These are phyloP conservation scores for Proteles cristata DNA, from an alignment of 2,113 vertebrate genomes.

Conservation along the genomic window DNA sequence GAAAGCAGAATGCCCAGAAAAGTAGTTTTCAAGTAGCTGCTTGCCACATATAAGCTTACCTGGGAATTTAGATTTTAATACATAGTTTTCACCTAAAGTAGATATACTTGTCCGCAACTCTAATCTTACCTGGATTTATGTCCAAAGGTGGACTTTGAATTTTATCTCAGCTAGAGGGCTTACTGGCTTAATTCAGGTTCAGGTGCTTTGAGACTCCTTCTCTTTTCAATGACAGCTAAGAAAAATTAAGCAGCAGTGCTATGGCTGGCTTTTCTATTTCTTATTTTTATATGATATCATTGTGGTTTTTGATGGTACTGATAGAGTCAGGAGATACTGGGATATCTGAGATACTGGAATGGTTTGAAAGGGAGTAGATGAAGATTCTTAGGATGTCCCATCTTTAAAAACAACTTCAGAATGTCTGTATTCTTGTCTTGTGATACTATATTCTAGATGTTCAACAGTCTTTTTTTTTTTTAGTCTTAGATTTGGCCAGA, in stretches of 20 bases:
- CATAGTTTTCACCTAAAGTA: slow-evolving; percentile 53
- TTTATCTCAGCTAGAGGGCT: slow-evolving; percentile 30
- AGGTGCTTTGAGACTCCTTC: slow-evolving; percentile 20
- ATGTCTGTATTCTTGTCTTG: background rate
- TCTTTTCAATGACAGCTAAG: slow-evolving; percentile 37
- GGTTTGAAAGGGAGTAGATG: background rate
- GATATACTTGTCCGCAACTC: slow-evolving; percentile 14
- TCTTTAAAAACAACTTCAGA: background rate
- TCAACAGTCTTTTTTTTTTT: background rate
- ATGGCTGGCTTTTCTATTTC: slow-evolving; percentile 17
- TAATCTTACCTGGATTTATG: slow-evolving; percentile 45
- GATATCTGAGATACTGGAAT: background rate
- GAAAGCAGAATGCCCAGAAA: background rate
- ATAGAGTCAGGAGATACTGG: background rate
- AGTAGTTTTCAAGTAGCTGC: slow-evolving; percentile 38
- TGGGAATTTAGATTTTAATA: slow-evolving; percentile 55
- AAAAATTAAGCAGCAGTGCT: slow-evolving; percentile 15
- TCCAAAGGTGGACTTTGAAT: slow-evolving; percentile 45
- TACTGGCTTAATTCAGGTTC: slow-evolving; percentile 57
- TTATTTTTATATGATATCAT: background rate
- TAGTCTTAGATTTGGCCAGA: background rate
- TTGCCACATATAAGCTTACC: background rate
- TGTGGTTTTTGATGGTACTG: background rate
- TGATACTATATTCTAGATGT: background rate
- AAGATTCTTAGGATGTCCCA: background rate